Percentiles rank a stretch among this genome's conserved stretches.
phyloP scores from a whole-genome alignment of 2,888 invertebrate species.

The Alloscopus bannaensis region DNA sequence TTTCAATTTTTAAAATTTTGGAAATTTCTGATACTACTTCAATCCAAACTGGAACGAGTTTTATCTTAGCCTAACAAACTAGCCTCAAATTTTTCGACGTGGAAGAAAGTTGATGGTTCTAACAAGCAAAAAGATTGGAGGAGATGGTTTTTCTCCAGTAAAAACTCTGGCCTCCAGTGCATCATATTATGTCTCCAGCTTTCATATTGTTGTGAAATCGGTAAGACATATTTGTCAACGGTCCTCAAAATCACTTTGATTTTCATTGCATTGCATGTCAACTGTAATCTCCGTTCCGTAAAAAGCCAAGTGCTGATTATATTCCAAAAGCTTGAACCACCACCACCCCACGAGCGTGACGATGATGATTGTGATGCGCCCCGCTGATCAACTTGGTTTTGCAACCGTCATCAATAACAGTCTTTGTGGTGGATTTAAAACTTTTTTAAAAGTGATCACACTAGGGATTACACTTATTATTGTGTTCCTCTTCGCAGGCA shows the following conservation, averaged over 20 bases:
- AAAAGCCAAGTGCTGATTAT: not conserved
- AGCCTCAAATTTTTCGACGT: no score
- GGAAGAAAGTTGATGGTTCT: no score
- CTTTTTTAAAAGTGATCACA: slow-evolving; percentile 58
- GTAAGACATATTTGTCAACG: not conserved
- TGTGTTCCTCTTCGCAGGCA: not conserved
- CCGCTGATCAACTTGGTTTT: slow-evolving; percentile 56
- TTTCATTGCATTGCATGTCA: not conserved
- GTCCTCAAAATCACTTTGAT: not conserved
- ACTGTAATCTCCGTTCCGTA: not conserved
- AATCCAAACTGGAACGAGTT: no score
- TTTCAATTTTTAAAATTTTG: not conserved
- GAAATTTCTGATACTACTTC: no score
- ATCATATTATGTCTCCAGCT: no score
- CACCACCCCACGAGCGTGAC: not conserved
- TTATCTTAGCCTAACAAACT: no score
- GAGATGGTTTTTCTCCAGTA: no score
- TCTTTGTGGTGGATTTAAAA: slow-evolving; percentile 56
- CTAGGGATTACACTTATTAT: slow-evolving; percentile 46
- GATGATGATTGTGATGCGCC: slow-evolving; percentile 3
- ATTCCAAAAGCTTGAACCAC: not conserved
- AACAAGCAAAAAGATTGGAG: no score
- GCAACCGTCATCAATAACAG: slow-evolving; percentile 58
- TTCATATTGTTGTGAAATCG: not conserved
- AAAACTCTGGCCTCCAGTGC: no score